Evolutionary conservation across 2,888 invertebrate genomes (phyloP).

Genomic region (Lasioglossum figueresi): DNA sequence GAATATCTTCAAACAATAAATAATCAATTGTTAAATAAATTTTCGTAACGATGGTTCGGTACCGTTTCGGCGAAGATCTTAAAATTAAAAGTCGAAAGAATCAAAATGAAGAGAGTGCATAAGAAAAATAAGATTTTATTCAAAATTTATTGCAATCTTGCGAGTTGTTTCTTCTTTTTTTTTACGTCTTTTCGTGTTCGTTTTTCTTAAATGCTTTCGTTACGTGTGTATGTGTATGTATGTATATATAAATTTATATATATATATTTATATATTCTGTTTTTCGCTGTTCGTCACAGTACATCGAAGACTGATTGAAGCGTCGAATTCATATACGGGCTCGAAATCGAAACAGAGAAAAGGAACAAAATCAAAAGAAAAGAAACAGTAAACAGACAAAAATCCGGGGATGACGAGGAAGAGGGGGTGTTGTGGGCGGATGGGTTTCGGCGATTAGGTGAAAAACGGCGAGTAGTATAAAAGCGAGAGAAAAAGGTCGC

Average conservation of each 20-base stretch:
- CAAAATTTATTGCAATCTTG: conserved; percentile 57
- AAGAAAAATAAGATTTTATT: conserved; percentile 59
- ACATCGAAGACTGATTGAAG: conserved; percentile 5
- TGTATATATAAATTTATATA: not conserved
- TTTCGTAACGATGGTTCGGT: not conserved
- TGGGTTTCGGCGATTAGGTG: conserved; percentile 2
- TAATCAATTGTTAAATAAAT: not conserved
- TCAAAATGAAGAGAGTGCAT: conserved; percentile 48
- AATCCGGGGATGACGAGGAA: conserved; percentile 1
- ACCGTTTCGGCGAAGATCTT: not conserved
- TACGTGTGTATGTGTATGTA: not conserved
- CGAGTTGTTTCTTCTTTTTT: conserved; percentile 27
- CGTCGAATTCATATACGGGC: conserved; percentile 4
- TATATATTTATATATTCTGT: not conserved
- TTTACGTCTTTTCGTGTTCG: conserved; percentile 22
- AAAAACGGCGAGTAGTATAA: conserved; percentile 2
- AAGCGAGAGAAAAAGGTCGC: conserved; percentile 28
- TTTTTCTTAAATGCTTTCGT: conserved; percentile 5
- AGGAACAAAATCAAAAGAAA: conserved; percentile 30
- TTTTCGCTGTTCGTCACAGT: conserved; percentile 25
- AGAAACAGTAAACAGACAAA: not conserved
- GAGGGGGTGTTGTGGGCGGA: not conserved
- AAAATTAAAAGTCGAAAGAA: conserved; percentile 32
- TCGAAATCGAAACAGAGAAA: conserved; percentile 36
- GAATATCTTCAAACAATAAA: not conserved